phyloP scores from a whole-genome alignment of 2,113 vertebrate species.

The Nesogale talazaci region DNA sequence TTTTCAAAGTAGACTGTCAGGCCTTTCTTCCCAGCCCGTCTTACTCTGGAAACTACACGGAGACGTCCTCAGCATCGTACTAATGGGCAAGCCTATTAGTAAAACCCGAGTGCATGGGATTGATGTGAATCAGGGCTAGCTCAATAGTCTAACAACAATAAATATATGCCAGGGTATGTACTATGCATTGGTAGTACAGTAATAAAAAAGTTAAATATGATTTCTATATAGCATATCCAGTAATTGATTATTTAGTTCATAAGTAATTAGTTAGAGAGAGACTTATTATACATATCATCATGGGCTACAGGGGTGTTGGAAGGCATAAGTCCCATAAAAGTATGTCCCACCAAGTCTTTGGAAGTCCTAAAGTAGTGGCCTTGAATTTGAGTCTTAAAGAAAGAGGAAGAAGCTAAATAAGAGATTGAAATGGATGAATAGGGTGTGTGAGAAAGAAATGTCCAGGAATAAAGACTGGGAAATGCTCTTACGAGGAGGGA shows the following conservation, averaged over 20 bases:
- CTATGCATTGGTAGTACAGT: not conserved
- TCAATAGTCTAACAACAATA: not conserved
- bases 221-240: not conserved
- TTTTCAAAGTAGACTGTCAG: not conserved
- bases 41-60: not conserved
- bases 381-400: not conserved
- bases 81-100: not conserved
- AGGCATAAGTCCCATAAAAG: not conserved
- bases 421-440: not conserved
- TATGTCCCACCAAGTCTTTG: not conserved
- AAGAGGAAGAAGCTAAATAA: not conserved
- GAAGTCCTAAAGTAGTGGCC: not conserved
- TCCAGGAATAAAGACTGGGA: not conserved
- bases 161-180: not conserved
- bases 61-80: not conserved
- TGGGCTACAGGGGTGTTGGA: not conserved
- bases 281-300: not conserved
- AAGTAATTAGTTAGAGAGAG: not conserved
- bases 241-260: constrained; percentile 21
- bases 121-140: not conserved
- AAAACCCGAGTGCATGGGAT: not conserved
- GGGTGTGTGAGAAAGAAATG: not conserved
- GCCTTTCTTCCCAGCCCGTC: not conserved
- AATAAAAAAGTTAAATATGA: not conserved
- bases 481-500: not conserved